These are phyloP conservation scores for Pantherophis guttatus DNA, from an alignment of 2,113 vertebrate genomes.

Conservation along the genomic window DNA sequence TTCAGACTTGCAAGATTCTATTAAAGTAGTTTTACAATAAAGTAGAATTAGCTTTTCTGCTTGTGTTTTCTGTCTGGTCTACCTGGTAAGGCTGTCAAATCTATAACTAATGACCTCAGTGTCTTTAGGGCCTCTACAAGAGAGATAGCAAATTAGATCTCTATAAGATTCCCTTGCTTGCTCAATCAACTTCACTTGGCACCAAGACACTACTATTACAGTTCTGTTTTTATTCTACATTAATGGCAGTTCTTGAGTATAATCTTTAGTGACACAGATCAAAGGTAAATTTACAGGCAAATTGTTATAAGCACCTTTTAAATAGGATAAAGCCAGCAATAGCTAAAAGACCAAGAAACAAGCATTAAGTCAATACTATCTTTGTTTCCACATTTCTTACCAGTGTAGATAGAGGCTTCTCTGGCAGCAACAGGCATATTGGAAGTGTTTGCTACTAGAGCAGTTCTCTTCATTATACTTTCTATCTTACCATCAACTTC, in stretches of 20 bases:
- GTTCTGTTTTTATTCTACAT: neutral
- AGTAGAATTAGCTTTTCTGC: no score
- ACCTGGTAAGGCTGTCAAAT: neutral
- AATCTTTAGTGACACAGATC: neutral
- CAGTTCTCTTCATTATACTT: slow-evolving; percentile 99
- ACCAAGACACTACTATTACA: neutral
- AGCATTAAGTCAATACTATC: neutral
- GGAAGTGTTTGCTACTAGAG: slow-evolving; percentile 95
- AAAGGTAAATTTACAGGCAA: neutral
- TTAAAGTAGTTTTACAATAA: neutral
- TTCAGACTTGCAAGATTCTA: neutral
- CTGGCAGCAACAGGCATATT: slow-evolving; percentile 99
- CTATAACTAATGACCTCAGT: neutral
- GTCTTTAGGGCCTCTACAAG: neutral
- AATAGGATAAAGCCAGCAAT: neutral
- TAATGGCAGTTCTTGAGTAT: neutral
- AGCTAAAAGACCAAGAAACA: slow-evolving; percentile 2
- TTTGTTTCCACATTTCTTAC: slow-evolving; percentile 64
- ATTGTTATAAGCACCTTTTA: neutral
- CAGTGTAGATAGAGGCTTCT: slow-evolving; percentile 98
- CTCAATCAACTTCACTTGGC: neutral
- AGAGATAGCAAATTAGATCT: neutral
- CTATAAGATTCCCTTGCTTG: neutral
- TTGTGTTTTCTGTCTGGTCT: neutral
- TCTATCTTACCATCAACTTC: slow-evolving; percentile 94